Percentiles rank a stretch among this genome's conserved stretches.
Conservation (phyloP, 2,888 invertebrate species). For the Pelosia muscerda region DNA sequence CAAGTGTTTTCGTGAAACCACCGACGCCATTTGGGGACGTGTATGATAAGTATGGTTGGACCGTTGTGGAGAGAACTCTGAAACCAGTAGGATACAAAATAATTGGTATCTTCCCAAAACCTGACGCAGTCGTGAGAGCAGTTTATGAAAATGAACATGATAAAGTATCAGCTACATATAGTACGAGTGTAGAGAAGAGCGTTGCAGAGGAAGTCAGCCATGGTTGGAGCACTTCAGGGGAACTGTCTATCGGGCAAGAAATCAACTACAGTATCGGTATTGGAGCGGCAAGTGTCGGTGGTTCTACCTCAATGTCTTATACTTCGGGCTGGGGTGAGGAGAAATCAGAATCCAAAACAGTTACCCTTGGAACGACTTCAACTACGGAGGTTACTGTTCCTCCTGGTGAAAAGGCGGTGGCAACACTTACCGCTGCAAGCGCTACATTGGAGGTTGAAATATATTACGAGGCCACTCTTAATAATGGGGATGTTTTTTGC, state of each 20-base stretch:
- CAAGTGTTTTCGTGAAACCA: too few relatives aligned
- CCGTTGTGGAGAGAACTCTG: too few relatives aligned
- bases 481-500: too few relatives aligned
- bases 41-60: too few relatives aligned
- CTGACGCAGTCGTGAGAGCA: neutral
- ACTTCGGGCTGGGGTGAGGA: constrained; percentile 2
- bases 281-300: neutral
- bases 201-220: neutral
- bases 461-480: too few relatives aligned
- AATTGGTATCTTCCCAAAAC: too few relatives aligned
- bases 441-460: neutral
- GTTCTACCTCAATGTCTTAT: neutral
- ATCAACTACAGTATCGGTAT: neutral
- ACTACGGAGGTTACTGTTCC: neutral
- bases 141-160: neutral
- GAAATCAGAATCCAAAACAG: neutral
- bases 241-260: neutral
- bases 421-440: neutral
- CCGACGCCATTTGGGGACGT: too few relatives aligned
- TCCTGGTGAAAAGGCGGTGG: neutral
- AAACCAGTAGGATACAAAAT: too few relatives aligned
- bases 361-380: neutral
- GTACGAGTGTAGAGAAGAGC: neutral
- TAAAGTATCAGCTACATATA: neutral
- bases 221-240: neutral